Evolutionary conservation across 2,888 invertebrate species (phyloP).

Genomic region (Dryobotodes eremita): DNA sequence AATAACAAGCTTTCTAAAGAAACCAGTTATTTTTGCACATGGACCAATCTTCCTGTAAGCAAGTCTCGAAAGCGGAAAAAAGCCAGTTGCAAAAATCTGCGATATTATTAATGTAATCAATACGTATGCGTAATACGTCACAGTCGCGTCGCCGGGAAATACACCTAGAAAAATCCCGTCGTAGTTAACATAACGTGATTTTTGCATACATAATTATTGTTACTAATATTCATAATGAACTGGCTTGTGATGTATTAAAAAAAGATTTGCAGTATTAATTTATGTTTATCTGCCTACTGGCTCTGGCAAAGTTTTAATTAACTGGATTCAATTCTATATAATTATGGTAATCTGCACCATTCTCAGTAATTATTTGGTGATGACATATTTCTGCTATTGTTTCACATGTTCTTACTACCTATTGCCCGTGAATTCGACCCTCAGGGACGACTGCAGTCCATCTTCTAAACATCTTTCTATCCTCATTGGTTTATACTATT

Average conservation of each 20-base stretch:
- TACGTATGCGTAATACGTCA: constrained; percentile 27
- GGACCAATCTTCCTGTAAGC: neutral
- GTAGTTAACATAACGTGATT: constrained; percentile 47
- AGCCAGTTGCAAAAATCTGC: neutral
- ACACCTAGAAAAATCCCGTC: constrained; percentile 33
- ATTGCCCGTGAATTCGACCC: neutral
- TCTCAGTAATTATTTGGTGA: neutral
- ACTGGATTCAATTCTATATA: neutral
- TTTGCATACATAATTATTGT: constrained; percentile 4
- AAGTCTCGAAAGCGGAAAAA: neutral
- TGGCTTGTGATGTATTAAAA: neutral
- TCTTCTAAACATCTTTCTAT: neutral
- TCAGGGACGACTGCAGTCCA: neutral
- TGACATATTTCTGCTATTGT: neutral
- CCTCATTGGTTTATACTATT: neutral
- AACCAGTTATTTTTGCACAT: constrained; percentile 1
- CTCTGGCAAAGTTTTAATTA: neutral
- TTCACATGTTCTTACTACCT: neutral
- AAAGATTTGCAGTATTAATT: neutral
- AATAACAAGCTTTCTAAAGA: neutral
- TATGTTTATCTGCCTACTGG: neutral
- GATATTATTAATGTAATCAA: constrained; percentile 6
- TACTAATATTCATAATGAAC: constrained; percentile 15
- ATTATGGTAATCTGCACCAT: neutral
- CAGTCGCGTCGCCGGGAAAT: constrained; percentile 21